Evolutionary conservation across 2,797 vertebrate species (phyloP).

Genomic region (Bradypodion pumilum): DNA sequence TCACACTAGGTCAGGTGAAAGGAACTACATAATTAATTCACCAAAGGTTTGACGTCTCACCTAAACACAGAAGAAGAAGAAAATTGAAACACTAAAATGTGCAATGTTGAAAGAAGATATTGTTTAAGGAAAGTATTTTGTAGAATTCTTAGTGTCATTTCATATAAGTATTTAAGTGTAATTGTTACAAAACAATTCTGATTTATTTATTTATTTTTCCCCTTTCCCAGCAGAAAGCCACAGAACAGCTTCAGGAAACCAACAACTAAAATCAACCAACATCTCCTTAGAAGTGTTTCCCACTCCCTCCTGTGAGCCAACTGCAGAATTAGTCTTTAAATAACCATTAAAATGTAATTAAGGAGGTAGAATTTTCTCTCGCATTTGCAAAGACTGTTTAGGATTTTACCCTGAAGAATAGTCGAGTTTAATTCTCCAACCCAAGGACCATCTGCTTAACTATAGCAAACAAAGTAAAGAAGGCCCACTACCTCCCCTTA

Average conservation of each 20-base stretch:
- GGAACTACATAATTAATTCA: no score
- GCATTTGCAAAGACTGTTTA: conserved; percentile 26
- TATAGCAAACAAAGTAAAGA: background rate
- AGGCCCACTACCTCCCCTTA: background rate
- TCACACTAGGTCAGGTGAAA: no score
- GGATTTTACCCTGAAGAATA: conserved; percentile 32
- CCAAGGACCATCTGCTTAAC: conserved; percentile 24
- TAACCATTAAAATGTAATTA: conserved; percentile 52
- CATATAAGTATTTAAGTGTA: background rate
- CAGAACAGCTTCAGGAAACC: conserved; percentile 17
- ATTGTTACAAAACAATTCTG: background rate
- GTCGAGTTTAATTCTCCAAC: conserved; percentile 40
- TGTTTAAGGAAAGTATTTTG: background rate
- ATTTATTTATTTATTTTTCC: background rate
- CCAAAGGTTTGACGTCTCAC: no score
- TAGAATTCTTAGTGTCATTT: background rate
- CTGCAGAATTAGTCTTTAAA: conserved; percentile 46
- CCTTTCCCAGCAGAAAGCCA: background rate
- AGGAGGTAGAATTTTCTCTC: conserved; percentile 43
- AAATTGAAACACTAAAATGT: no score
- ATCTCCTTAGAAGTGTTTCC: conserved; percentile 34
- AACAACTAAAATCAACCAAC: conserved; percentile 39
- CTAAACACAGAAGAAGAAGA: no score
- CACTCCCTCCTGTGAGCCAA: conserved; percentile 20
- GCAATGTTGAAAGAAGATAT: background rate